Conservation (phyloP, 2,797 vertebrate species). For the Salarias fasciatus region DNA sequence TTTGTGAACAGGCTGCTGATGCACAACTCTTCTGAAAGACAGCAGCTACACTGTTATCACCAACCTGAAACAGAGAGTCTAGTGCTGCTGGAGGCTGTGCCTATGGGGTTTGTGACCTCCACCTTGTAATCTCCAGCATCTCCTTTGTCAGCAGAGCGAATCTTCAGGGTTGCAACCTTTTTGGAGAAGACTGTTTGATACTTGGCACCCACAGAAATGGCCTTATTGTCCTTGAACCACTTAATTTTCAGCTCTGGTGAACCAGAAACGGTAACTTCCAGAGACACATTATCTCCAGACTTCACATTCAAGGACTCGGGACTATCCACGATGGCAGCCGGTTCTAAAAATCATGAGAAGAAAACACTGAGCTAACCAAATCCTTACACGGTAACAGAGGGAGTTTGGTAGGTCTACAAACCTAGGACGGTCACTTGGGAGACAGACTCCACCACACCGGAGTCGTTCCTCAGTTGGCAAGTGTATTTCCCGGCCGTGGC, state of each 20-base stretch:
- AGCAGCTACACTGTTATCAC: slow-evolving; percentile 60
- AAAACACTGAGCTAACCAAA: slow-evolving; percentile 43
- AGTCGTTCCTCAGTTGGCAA: slow-evolving; percentile 89
- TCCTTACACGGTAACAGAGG: neutral
- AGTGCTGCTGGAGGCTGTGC: slow-evolving; percentile 85
- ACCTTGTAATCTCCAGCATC: slow-evolving; percentile 91
- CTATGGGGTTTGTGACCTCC: slow-evolving; percentile 88
- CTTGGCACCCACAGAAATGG: slow-evolving; percentile 84
- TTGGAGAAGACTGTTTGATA: slow-evolving; percentile 88
- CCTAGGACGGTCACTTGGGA: slow-evolving; percentile 90
- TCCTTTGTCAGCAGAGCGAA: slow-evolving; percentile 86
- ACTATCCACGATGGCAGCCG: slow-evolving; percentile 89
- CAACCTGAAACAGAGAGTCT: slow-evolving; percentile 90
- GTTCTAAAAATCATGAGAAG: slow-evolving; percentile 84
- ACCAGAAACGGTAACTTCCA: slow-evolving; percentile 89
- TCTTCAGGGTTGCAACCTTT: slow-evolving; percentile 86
- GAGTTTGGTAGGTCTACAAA: slow-evolving; percentile 75
- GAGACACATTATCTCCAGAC: slow-evolving; percentile 86
- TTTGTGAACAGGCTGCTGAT: too few relatives aligned
- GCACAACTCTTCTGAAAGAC: slow-evolving; percentile 15
- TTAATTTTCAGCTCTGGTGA: slow-evolving; percentile 89
- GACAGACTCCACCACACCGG: slow-evolving; percentile 87
- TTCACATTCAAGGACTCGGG: slow-evolving; percentile 88
- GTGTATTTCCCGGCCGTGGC: slow-evolving; percentile 87
- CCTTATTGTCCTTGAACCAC: slow-evolving; percentile 90